Conservation (phyloP, 2,797 vertebrate genomes). For the Amazona finschi region DNA sequence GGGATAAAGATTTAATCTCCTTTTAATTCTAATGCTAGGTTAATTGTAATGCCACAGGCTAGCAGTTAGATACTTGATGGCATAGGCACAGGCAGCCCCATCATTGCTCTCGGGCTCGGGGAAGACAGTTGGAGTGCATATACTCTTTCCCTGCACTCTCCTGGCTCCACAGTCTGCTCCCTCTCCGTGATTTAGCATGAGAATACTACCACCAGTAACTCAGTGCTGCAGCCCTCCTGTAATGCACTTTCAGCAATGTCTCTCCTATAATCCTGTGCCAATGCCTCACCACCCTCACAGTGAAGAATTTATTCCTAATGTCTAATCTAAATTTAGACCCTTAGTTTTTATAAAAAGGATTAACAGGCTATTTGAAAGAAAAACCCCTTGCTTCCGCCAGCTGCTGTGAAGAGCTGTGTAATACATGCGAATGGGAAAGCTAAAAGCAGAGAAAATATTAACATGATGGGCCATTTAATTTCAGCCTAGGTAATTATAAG, state of each 20-base stretch:
- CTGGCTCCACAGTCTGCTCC: not conserved
- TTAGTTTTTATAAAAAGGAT: not conserved
- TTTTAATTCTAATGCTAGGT: not conserved
- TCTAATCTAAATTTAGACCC: not conserved
- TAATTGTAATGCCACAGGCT: not conserved
- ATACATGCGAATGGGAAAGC: not conserved
- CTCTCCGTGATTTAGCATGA: not conserved
- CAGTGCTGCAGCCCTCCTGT: not conserved
- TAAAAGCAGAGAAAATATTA: not conserved
- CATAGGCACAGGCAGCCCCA: not conserved
- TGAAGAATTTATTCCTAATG: not conserved
- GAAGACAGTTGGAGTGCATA: not conserved
- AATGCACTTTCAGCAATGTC: not conserved
- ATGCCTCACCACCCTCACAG: not conserved
- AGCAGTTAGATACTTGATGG: not conserved
- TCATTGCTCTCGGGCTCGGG: not conserved
- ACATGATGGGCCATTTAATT: not conserved
- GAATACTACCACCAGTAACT: not conserved
- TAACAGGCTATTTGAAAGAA: not conserved
- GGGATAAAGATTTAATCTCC: not conserved
- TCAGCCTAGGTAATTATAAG: not conserved
- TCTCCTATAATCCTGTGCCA: not conserved
- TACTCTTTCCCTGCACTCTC: not conserved
- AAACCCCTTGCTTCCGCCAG: not conserved
- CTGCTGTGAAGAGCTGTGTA: not conserved